Evolutionary conservation across 1,140 invertebrate genomes (phyloP), one percentile per base, ranked within the genome.

Genomic region (Euschistus heros): DNA sequence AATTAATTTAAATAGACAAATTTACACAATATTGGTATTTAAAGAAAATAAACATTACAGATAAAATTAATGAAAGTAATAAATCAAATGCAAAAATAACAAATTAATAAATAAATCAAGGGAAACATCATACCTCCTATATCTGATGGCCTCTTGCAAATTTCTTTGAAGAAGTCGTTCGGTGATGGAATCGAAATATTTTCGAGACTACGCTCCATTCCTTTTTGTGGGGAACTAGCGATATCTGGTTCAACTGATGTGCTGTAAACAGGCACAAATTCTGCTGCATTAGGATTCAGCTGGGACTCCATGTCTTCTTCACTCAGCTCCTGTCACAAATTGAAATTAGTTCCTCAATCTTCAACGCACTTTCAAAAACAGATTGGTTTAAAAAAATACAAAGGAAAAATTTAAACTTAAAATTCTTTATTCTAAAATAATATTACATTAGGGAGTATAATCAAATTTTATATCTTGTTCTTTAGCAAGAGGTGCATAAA

Each of bases 251-350:
- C 66, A 20, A 64, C 57, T 26, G 20, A 0, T 3, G n/a, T 46
- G 22, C 46, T 26, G 66, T 66, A 37, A 15, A 80, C 74, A 0
- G 83, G 83, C 33, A 88, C 78, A 70, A 88, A 88, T 72, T 86
- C 85, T 2, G 83, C 82, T 6, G 86, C 86, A 64, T 88, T 80
- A 0, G 86, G 86, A 75, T 88, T 88, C 69, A 87, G 71, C 55
- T 83, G 84, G 52, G 84, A 86, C 64, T 82, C 81, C 83, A 85
- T 84, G 50, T 72, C 71, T 46, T 71, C 68, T 57, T 8, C 20
- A 13, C 42, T 52, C 61, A 47, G 14, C 22, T 33, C 14, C 52
- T 63, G 22, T 59, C 33, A 37, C 1, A 37, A 37, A 13, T 13
- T 10, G 8, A 37, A n/a, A n/a, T n/a, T n/a, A n/a, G n/a, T n/a